A percentile compares a stretch with the other conserved stretches of the same genome.
Evolutionary conservation across 2,888 invertebrate species (phyloP).

Genomic region (Galeruca laticollis): DNA sequence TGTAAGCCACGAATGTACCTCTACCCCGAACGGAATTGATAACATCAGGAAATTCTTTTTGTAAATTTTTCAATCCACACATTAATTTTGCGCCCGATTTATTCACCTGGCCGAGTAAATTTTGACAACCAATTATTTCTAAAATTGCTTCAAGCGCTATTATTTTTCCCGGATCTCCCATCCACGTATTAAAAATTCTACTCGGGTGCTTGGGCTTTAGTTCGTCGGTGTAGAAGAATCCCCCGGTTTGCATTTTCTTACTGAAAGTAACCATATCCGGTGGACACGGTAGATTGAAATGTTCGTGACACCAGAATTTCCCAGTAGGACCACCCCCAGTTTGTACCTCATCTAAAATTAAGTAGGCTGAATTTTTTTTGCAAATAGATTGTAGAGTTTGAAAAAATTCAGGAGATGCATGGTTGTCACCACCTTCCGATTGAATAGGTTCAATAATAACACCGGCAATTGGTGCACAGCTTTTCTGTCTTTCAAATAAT

Average conservation of each 20-base stretch:
- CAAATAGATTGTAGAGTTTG: slow-evolving; percentile 84
- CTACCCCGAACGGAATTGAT: slow-evolving; percentile 85
- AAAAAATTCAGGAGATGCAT: slow-evolving; percentile 92
- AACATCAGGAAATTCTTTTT: slow-evolving; percentile 78
- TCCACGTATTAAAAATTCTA: slow-evolving; percentile 98
- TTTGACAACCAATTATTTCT: slow-evolving; percentile 83
- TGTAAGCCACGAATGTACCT: slow-evolving; percentile 89
- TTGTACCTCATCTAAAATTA: slow-evolving; percentile 97
- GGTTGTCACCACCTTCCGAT: slow-evolving; percentile 94
- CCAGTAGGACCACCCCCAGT: slow-evolving; percentile 95
- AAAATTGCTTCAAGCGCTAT: slow-evolving; percentile 86
- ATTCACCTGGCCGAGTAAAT: slow-evolving; percentile 80
- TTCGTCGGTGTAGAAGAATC: slow-evolving; percentile 86
- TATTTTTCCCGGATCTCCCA: slow-evolving; percentile 97
- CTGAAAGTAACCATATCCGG: slow-evolving; percentile 97
- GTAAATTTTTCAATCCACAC: slow-evolving; percentile 74
- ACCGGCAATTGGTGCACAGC: slow-evolving; percentile 82
- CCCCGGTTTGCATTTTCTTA: slow-evolving; percentile 97
- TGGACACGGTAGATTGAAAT: slow-evolving; percentile 85
- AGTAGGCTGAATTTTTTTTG: slow-evolving; percentile 80
- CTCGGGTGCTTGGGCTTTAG: slow-evolving; percentile 83
- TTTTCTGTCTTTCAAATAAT: slow-evolving; percentile 69
- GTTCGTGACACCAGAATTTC: slow-evolving; percentile 96
- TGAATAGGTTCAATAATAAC: slow-evolving; percentile 94
- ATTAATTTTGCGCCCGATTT: slow-evolving; percentile 76